Conservation (phyloP, 2,113 vertebrate species). For the Anolis sagrei region DNA sequence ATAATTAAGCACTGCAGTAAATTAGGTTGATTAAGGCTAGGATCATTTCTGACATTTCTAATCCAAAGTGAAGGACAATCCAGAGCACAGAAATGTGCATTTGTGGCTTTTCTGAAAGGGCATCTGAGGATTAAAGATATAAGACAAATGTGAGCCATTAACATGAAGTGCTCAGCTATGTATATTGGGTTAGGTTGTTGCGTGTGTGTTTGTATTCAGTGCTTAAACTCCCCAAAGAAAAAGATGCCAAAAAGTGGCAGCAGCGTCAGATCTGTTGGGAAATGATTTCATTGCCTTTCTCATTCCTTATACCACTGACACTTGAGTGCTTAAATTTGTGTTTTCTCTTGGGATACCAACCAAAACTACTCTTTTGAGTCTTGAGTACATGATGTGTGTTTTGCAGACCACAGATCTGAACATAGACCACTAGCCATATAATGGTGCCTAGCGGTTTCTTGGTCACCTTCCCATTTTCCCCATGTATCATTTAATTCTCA, state of each 20-base stretch:
- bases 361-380: background rate
- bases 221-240: conserved; percentile 1
- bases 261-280: conserved; percentile 7
- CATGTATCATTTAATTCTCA: too few relatives aligned
- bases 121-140: conserved; percentile 48
- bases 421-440: background rate
- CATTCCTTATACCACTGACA: background rate
- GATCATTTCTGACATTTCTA: conserved; percentile 67
- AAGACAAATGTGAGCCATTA: conserved; percentile 53
- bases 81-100: conserved; percentile 44
- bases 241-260: conserved; percentile 11
- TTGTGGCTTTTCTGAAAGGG: conserved; percentile 57
- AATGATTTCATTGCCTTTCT: conserved; percentile 7
- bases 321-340: background rate
- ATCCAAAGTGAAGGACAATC: conserved; percentile 58
- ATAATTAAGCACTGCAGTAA: conserved; percentile 55
- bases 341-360: background rate
- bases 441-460: background rate
- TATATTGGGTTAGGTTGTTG: conserved; percentile 24
- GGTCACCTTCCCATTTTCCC: background rate
- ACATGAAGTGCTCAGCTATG: background rate
- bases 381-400: background rate
- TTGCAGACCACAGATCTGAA: background rate
- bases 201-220: conserved; percentile 20
- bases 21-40: conserved; percentile 65